phyloP scores from a whole-genome alignment of 2,888 invertebrate genomes.

The Apamea crenata region DNA sequence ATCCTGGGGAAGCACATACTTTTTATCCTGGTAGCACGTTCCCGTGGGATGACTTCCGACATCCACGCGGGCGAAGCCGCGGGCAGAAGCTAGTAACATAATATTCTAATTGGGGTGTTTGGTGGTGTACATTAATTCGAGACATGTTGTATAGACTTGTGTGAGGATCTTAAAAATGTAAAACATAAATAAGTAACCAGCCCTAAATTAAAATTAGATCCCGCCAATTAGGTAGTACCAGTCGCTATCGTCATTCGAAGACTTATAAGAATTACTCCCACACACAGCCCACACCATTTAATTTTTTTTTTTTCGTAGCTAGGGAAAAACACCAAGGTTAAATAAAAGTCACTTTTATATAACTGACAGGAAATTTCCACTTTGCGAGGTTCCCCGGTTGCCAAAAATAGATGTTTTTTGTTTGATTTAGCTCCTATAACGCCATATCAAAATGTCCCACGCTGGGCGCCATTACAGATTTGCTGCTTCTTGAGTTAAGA shows the following conservation, averaged over 20 bases:
- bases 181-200: neutral
- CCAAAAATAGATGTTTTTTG: conserved; percentile 24
- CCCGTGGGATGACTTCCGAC: no score
- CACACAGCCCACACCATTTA: neutral
- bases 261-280: neutral
- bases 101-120: no score
- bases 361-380: conserved; percentile 14
- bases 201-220: neutral
- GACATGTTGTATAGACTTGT: no score
- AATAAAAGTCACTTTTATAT: conserved; percentile 28
- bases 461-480: conserved; percentile 43
- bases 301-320: conserved; percentile 6
- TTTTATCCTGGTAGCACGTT: no score
- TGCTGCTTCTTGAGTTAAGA: neutral
- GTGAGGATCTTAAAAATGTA: no score
- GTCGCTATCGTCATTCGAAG: neutral
- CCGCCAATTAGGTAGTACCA: neutral
- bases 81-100: no score
- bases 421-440: neutral
- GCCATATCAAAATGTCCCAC: conserved; percentile 17
- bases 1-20: no score
- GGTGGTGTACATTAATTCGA: no score
- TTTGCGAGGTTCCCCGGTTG: neutral
- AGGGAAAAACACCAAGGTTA: conserved; percentile 3
- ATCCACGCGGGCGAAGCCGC: no score